phyloP scores from a whole-genome alignment of 2,113 vertebrate species.

The Oncorhynchus nerka region DNA sequence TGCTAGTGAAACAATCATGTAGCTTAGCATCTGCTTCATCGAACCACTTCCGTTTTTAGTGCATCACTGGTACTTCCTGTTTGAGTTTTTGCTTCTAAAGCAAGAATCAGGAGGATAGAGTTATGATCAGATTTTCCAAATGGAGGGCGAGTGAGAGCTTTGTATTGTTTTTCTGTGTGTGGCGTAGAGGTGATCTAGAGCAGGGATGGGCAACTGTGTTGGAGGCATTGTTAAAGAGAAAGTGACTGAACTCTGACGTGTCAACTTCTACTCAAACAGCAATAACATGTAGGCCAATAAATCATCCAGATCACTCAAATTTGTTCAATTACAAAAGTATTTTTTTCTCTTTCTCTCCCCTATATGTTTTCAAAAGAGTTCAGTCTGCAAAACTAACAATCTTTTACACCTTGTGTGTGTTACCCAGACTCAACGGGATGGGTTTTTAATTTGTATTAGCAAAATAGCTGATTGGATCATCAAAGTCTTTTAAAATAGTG shows the following conservation, averaged over 20 bases:
- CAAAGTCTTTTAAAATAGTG: not conserved
- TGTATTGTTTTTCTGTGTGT: too few species aligned
- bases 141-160: too few species aligned
- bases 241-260: conserved; percentile 29
- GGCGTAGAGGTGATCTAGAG: too few species aligned
- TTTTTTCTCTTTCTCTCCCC: not conserved
- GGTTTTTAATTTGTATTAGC: conserved; percentile 21
- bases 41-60: too few species aligned
- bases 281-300: conserved; percentile 26
- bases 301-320: conserved; percentile 16
- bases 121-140: too few species aligned
- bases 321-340: conserved; percentile 13
- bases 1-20: too few species aligned
- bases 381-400: conserved; percentile 33
- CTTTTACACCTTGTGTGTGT: not conserved
- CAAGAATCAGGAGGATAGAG: too few species aligned
- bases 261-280: conserved; percentile 28
- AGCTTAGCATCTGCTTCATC: too few species aligned
- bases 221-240: conserved; percentile 19
- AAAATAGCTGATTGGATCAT: conserved; percentile 9
- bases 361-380: not conserved
- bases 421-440: conserved; percentile 25
- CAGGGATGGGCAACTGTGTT: too few species aligned
- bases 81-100: too few species aligned
- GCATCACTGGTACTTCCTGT: too few species aligned